These are phyloP conservation scores for Brachypodius melanocephalos DNA, from an alignment of 2,113 vertebrate genomes.

Conservation along the genomic window DNA sequence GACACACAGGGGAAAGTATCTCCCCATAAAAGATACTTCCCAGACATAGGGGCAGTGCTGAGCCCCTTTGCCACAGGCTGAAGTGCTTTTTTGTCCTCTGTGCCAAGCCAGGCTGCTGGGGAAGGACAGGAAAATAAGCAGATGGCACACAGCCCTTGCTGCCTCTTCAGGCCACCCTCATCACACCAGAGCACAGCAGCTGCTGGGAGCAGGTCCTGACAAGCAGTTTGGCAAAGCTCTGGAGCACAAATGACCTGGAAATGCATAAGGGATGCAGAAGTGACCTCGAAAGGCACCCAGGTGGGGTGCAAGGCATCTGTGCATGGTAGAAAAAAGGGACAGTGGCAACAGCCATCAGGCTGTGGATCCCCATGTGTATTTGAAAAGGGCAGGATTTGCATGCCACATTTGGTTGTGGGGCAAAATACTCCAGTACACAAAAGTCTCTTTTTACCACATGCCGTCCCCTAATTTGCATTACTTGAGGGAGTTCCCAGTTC, in stretches of 20 bases:
- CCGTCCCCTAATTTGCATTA: not conserved
- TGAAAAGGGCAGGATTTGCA: not conserved
- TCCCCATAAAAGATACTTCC: not conserved
- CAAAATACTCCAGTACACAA: not conserved
- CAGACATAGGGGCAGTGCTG: not conserved
- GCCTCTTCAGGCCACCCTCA: not conserved
- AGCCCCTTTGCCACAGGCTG: not conserved
- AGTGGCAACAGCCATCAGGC: not conserved
- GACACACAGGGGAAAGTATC: not conserved
- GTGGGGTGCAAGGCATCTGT: not conserved
- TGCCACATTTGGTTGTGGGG: not conserved
- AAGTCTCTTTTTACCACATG: not conserved
- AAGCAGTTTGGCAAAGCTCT: not conserved
- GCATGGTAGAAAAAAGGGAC: not conserved
- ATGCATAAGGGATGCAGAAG: rapidly evolving
- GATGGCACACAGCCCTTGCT: not conserved
- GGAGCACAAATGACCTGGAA: not conserved
- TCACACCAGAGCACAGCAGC: not conserved
- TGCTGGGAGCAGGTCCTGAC: rapidly evolving
- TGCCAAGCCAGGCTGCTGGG: rapidly evolving
- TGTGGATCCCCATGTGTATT: not conserved
- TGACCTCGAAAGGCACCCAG: rapidly evolving
- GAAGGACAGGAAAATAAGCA: not conserved
- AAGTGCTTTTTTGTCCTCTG: not conserved
- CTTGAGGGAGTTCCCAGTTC: not conserved